phyloP scores from a whole-genome alignment of 2,797 vertebrate species.

The Limosa lapponica region DNA sequence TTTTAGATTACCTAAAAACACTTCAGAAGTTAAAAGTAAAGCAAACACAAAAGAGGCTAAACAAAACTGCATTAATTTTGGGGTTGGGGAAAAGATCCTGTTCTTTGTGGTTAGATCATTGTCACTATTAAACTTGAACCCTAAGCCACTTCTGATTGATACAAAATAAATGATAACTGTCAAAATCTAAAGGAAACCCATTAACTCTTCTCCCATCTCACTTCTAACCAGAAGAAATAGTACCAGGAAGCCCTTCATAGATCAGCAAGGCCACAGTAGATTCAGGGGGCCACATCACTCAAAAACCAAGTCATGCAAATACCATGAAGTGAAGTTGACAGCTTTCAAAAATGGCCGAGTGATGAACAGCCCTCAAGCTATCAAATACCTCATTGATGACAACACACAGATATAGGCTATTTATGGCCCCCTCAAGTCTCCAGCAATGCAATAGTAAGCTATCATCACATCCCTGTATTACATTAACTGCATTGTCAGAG shows the following conservation, averaged over 20 bases:
- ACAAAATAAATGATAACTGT: not conserved
- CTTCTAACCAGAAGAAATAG: not conserved
- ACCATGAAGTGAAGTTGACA: not conserved
- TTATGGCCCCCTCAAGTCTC: not conserved
- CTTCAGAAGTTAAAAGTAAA: not conserved
- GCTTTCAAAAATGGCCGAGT: not conserved
- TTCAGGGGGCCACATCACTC: not conserved
- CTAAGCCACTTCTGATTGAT: not conserved
- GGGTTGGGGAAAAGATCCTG: not conserved
- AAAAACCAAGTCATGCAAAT: not conserved
- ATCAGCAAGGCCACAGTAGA: not conserved
- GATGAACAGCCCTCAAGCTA: not conserved
- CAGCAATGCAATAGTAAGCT: not conserved
- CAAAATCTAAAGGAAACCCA: not conserved
- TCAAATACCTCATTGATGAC: not conserved
- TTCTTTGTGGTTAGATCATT: not conserved
- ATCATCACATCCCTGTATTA: accelerated
- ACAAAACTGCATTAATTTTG: not conserved
- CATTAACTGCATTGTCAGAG: not conserved
- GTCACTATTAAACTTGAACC: not conserved
- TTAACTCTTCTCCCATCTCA: not conserved
- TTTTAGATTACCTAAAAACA: not conserved
- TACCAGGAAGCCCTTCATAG: not conserved
- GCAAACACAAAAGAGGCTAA: accelerated
- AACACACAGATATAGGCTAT: not conserved